These are phyloP conservation scores for Aelia acuminata DNA, from an alignment of 2,888 invertebrate species.

Conservation along the genomic window DNA sequence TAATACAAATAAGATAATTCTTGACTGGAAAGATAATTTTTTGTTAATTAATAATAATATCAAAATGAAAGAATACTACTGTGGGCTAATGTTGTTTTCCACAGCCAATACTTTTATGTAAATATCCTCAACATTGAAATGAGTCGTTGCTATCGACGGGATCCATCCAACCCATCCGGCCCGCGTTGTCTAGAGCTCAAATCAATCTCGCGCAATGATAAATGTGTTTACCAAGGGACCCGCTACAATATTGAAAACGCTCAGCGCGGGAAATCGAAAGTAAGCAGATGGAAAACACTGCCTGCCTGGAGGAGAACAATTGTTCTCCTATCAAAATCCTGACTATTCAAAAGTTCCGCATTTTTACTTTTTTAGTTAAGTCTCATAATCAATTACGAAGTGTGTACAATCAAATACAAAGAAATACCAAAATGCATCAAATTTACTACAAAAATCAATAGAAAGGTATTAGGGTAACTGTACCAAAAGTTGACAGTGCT, in stretches of 20 bases:
- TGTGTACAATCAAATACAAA: too few species aligned
- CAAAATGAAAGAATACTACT: not conserved
- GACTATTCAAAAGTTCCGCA: not conserved
- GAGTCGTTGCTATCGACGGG: not conserved
- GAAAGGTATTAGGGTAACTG: too few species aligned
- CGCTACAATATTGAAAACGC: slow-evolving; percentile 21
- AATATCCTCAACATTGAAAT: not conserved
- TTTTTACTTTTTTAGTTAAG: too few species aligned
- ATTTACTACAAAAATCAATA: too few species aligned
- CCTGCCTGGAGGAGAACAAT: not conserved
- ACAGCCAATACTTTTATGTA: not conserved
- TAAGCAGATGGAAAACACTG: slow-evolving; percentile 16
- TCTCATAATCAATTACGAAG: too few species aligned
- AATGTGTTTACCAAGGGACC: not conserved
- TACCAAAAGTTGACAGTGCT: too few species aligned
- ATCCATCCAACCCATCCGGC: not conserved
- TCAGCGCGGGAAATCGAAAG: slow-evolving; percentile 10
- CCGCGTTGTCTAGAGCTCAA: not conserved
- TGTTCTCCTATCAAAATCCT: not conserved
- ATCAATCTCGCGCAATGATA: slow-evolving; percentile 14
- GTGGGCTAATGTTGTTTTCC: not conserved
- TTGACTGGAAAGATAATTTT: too few species aligned
- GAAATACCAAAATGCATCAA: too few species aligned
- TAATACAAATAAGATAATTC: too few species aligned
- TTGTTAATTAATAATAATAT: too few species aligned